Evolutionary conservation across 2,797 vertebrate genomes (phyloP).

Genomic region (Avahi laniger): DNA sequence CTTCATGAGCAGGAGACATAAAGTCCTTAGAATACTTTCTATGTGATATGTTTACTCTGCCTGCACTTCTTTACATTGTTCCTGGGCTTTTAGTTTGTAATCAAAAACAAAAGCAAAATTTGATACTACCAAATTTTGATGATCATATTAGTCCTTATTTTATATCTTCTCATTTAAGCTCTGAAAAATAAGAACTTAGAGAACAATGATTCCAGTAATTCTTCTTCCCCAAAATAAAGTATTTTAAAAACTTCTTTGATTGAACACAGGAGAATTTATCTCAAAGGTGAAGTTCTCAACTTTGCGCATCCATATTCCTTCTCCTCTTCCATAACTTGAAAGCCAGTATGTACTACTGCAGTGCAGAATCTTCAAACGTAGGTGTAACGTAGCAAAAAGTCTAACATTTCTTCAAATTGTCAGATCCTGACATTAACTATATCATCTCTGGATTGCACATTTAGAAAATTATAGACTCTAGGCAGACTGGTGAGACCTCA

Average conservation of each 20-base stretch:
- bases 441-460: not conserved
- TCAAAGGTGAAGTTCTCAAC: not conserved
- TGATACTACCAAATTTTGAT: not conserved
- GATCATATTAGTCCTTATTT: not conserved
- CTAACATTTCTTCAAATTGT: constrained; percentile 17
- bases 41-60: not conserved
- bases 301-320: not conserved
- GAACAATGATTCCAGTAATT: not conserved
- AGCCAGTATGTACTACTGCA: fast-evolving
- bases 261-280: not conserved
- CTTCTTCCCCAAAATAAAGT: not conserved
- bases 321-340: not conserved
- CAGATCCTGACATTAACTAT: constrained; percentile 34
- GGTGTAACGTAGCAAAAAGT: not conserved
- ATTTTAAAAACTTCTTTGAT: not conserved
- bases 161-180: not conserved
- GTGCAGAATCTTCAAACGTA: not conserved
- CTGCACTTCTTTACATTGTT: not conserved
- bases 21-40: not conserved
- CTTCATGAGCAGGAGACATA: not conserved
- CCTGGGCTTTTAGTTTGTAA: not conserved
- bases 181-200: not conserved
- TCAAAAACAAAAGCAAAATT: not conserved
- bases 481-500: constrained; percentile 33
- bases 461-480: constrained; percentile 62